Conservation (phyloP, 1,140 invertebrate genomes). For the Orchestia grillus region DNA sequence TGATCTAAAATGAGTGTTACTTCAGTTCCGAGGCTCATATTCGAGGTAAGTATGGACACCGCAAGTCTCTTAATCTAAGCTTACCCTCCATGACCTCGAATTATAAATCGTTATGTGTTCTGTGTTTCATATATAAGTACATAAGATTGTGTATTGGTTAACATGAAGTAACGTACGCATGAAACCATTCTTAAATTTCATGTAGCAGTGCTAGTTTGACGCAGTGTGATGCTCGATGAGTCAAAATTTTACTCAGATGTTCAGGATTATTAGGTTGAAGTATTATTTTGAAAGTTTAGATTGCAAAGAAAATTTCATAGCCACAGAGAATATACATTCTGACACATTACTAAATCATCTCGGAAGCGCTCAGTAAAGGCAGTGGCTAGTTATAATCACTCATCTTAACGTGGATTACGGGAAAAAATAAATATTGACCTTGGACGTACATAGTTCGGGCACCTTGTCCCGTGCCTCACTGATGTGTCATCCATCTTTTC, state of each 20-base stretch:
- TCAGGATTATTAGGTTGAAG: neutral
- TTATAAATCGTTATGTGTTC: too few relatives aligned
- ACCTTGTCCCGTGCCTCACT: too few relatives aligned
- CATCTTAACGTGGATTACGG: too few relatives aligned
- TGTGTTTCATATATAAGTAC: neutral
- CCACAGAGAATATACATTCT: neutral
- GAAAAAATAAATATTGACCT: too few relatives aligned
- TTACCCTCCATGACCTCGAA: too few relatives aligned
- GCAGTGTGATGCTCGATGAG: neutral
- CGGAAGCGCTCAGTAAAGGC: neutral
- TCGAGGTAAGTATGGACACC: too few relatives aligned
- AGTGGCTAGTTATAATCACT: neutral
- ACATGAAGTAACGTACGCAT: neutral
- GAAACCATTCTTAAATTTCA: neutral
- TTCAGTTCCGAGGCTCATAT: too few relatives aligned
- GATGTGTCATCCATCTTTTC: too few relatives aligned
- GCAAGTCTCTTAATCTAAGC: too few relatives aligned
- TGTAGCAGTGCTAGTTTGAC: neutral
- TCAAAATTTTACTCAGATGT: neutral
- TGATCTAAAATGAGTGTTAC: too few relatives aligned
- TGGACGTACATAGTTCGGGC: too few relatives aligned
- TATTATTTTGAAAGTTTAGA: neutral
- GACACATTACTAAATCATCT: neutral
- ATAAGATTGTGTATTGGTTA: neutral
- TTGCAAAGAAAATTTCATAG: neutral